These are phyloP conservation scores for Heliocidaris tuberculata DNA, from an alignment of 35 echinoderm and acorn worm genomes.

Conservation along the genomic window DNA sequence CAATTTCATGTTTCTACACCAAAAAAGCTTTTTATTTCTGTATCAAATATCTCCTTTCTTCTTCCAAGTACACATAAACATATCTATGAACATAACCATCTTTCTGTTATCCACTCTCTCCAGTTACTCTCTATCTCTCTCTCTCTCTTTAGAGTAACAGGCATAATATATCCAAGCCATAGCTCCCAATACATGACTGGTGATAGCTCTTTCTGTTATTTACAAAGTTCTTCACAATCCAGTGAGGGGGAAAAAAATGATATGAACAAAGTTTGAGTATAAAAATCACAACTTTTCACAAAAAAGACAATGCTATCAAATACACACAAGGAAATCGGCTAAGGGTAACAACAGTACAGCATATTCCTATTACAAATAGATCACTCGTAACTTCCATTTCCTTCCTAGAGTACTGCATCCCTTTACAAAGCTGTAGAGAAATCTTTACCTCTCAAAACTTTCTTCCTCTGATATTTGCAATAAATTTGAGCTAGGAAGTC, in stretches of 20 bases:
- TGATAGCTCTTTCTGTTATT: not conserved
- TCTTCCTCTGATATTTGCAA: not conserved
- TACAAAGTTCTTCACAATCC: constrained; percentile 4
- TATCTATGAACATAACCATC: constrained; percentile 24
- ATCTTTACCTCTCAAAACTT: not conserved
- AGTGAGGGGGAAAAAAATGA: not conserved
- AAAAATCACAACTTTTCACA: constrained; percentile 18
- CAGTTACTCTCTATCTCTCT: not conserved
- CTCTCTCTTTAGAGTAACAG: not conserved
- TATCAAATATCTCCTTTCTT: constrained; percentile 10
- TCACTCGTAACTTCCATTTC: not conserved
- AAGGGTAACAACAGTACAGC: not conserved
- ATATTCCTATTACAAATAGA: not conserved
- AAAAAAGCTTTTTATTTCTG: constrained; percentile 35
- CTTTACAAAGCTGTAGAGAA: not conserved
- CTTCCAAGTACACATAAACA: constrained; percentile 26
- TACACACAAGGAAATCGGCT: not conserved
- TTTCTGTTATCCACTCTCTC: not conserved
- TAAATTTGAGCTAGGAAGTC: not conserved
- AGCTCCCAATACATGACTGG: not conserved
- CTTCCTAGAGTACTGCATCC: not conserved
- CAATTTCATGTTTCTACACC: not conserved
- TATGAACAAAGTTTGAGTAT: not conserved
- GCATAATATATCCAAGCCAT: not conserved
- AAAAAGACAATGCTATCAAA: not conserved